Evolutionary conservation across 2,888 invertebrate genomes (phyloP), one percentile per base, ranked within the genome.

Genomic region (Argynnis bischoffii): DNA sequence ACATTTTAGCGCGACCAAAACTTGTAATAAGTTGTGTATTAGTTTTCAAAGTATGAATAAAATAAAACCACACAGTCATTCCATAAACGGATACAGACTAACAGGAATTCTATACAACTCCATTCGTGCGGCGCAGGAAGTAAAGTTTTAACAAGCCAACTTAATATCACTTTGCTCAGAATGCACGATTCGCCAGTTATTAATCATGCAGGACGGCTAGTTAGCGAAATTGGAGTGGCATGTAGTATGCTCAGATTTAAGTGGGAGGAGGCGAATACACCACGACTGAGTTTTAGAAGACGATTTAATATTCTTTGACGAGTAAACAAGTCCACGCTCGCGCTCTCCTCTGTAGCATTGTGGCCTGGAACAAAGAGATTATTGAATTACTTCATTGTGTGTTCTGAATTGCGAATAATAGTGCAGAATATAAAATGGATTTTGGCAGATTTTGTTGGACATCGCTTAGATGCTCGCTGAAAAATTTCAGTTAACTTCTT

Each of bases 101-200:
- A 72, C 77, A 78, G 78, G 77, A 87, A 88, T 86, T 85, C 82
- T 78, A 83, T 80, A 80, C 83, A 86, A 86, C 85, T 88, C 81
- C 81, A 86, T 86, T 86, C 80, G 79, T 85, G 86, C 87, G 80
- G 82, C 80, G 86, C 85, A 82, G 82, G 82, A 80, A 82, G 71
- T 85, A 86, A 92, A 92, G 91, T 92, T 92, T 91, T 92, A 92
- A 92, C 92, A 91, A 92, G 92, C 89, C 90, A 92, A 92, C 92
- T 92, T 92, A 91, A 92, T 92, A 91, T 92, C 92, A 91, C 90
- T 92, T 89, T 85, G 83, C 86, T 78, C 83, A 84, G 87, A 88
- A 90, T 89, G 87, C 89, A 86, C 88, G 86, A 90, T 89, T 87
- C 90, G 83, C 88, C 86, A 82, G 88, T 86, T 90, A 90, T 92